phyloP scores from a whole-genome alignment of 1,140 invertebrate genomes.

The Harpegnathos saltator region DNA sequence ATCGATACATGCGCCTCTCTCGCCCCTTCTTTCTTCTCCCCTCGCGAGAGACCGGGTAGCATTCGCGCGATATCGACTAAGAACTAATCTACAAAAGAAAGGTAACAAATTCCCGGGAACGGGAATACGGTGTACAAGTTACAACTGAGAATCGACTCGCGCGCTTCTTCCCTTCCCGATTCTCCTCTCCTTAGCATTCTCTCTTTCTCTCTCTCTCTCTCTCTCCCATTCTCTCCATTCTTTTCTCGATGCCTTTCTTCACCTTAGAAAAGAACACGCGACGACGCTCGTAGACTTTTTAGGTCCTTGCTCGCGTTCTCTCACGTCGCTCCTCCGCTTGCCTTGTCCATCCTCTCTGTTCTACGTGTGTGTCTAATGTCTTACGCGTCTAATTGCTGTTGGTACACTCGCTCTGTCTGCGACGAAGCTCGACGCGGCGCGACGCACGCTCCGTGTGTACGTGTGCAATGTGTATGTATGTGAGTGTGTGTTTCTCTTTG shows the following conservation, averaged over 20 bases:
- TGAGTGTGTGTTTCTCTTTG: neutral
- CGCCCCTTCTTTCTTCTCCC: no score
- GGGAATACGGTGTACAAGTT: constrained; percentile 73
- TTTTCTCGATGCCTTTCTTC: neutral
- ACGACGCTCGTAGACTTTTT: constrained; percentile 78
- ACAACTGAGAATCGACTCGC: constrained; percentile 80
- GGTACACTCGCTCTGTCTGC: constrained; percentile 72
- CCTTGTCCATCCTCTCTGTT: constrained; percentile 67
- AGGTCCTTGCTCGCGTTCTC: constrained; percentile 78
- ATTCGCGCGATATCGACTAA: constrained; percentile 82
- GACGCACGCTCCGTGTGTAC: constrained; percentile 40
- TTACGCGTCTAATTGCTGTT: constrained; percentile 72
- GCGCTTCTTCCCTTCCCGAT: constrained; percentile 3
- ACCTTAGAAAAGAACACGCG: constrained; percentile 72
- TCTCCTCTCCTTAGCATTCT: neutral
- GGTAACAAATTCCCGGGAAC: constrained; percentile 84
- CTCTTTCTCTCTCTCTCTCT: neutral
- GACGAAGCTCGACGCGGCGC: constrained; percentile 54
- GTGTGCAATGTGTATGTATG: neutral
- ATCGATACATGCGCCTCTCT: constrained; percentile 6
- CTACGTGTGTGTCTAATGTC: constrained; percentile 39
- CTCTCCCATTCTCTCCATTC: neutral
- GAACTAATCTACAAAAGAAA: constrained; percentile 83
- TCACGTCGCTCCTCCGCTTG: constrained; percentile 65
- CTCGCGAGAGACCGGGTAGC: constrained; percentile 35